Percentiles rank a stretch among this genome's conserved stretches.
Conservation (phyloP, 2,888 invertebrate species). For the Watsonalla cultraria region DNA sequence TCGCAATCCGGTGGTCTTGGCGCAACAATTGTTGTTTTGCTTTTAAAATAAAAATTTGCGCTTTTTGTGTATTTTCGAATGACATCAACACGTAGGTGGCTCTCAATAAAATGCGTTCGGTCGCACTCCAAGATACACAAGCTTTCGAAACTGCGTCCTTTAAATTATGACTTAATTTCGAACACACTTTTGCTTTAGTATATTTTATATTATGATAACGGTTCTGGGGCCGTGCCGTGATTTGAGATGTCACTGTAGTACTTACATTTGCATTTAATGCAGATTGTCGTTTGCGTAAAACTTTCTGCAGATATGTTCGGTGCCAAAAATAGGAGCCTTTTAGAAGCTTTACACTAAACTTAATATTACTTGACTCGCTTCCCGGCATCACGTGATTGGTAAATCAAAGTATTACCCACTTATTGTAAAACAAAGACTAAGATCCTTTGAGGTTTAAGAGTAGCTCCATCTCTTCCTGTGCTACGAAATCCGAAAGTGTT, state of each 20-base stretch:
- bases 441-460: too few relatives aligned
- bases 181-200: conserved; percentile 56
- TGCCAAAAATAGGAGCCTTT: too few relatives aligned
- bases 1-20: conserved; percentile 60
- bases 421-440: too few relatives aligned
- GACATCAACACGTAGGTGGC: conserved; percentile 71
- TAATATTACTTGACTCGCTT: too few relatives aligned
- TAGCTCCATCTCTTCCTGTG: too few relatives aligned
- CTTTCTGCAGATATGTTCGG: background rate
- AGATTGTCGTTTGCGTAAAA: background rate
- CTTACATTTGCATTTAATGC: background rate
- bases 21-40: conserved; percentile 41
- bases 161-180: conserved; percentile 74
- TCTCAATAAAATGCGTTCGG: conserved; percentile 52
- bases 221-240: conserved; percentile 41
- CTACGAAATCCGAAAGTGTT: too few relatives aligned
- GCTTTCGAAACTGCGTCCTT: conserved; percentile 61
- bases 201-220: conserved; percentile 50
- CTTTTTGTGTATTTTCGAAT: conserved; percentile 41
- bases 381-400: too few relatives aligned
- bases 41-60: conserved; percentile 31
- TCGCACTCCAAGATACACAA: conserved; percentile 47
- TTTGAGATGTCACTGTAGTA: conserved; percentile 27
- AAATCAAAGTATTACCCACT: too few relatives aligned
- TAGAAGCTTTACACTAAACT: too few relatives aligned